Percentiles rank a stretch among this genome's conserved stretches.
These are phyloP conservation scores for Miltochrista miniata DNA, from an alignment of 2,888 invertebrate species.

Conservation along the genomic window DNA sequence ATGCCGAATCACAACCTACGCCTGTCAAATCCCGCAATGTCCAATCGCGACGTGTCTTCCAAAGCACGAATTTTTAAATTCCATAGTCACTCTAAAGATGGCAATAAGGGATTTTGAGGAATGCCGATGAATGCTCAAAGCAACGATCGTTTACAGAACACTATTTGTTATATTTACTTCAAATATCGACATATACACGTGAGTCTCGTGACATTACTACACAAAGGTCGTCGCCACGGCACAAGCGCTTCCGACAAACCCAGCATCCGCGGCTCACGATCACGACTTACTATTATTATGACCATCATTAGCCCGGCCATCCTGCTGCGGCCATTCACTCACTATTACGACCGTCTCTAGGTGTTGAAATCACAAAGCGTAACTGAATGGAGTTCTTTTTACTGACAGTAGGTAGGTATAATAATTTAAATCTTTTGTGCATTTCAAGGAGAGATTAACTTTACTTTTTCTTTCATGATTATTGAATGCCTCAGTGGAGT, in stretches of 20 bases:
- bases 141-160: too few relatives aligned
- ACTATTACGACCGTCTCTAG: background rate
- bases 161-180: too few relatives aligned
- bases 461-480: background rate
- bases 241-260: constrained; percentile 58
- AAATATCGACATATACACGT: background rate
- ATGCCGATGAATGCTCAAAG: too few relatives aligned
- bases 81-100: too few relatives aligned
- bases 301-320: constrained; percentile 4
- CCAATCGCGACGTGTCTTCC: too few relatives aligned
- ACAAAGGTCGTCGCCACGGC: constrained; percentile 37
- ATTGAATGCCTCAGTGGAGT: too few relatives aligned
- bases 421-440: background rate
- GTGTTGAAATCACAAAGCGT: too few relatives aligned
- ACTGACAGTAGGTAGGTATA: background rate
- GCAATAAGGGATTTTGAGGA: too few relatives aligned
- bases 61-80: too few relatives aligned
- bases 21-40: too few relatives aligned
- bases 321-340: background rate
- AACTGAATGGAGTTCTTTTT: too few relatives aligned
- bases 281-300: constrained; percentile 15
- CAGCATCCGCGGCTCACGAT: constrained; percentile 47
- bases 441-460: background rate
- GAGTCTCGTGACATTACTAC: constrained; percentile 18
- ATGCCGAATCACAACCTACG: too few relatives aligned